phyloP scores from a whole-genome alignment of 2,888 invertebrate species.

The Gastrophysa polygoni region DNA sequence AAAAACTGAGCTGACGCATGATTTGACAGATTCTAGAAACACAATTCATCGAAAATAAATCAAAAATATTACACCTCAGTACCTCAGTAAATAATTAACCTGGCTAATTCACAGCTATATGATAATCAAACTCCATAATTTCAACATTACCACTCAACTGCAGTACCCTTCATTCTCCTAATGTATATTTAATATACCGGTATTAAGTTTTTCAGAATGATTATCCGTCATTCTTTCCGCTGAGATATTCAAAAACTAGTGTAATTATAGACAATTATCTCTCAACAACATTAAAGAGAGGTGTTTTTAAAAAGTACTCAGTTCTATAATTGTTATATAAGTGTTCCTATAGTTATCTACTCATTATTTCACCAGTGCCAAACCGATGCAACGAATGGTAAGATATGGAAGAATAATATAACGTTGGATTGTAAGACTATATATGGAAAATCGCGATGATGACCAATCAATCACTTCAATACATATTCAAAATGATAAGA shows the following conservation, averaged over 20 bases:
- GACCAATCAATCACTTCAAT: too few species aligned
- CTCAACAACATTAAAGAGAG: conserved; percentile 36
- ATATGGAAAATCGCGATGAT: too few species aligned
- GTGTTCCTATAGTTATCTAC: conserved; percentile 22
- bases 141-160: conserved; percentile 19
- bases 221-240: conserved; percentile 40
- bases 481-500: too few species aligned
- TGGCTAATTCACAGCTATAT: neutral
- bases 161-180: conserved; percentile 27
- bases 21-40: too few species aligned
- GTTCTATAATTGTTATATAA: conserved; percentile 39
- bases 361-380: conserved; percentile 30
- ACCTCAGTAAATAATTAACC: too few species aligned
- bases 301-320: conserved; percentile 46
- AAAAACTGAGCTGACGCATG: too few species aligned
- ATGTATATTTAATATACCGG: conserved; percentile 41
- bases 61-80: too few species aligned
- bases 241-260: conserved; percentile 29
- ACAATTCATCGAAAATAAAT: too few species aligned
- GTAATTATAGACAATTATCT: conserved; percentile 41
- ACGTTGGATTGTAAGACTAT: too few species aligned
- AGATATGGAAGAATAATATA: conserved; percentile 9
- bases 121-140: conserved; percentile 11
- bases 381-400: conserved; percentile 21
- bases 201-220: conserved; percentile 30